phyloP scores from a whole-genome alignment of 2,797 vertebrate species.

The Pachyuromys duprasi region DNA sequence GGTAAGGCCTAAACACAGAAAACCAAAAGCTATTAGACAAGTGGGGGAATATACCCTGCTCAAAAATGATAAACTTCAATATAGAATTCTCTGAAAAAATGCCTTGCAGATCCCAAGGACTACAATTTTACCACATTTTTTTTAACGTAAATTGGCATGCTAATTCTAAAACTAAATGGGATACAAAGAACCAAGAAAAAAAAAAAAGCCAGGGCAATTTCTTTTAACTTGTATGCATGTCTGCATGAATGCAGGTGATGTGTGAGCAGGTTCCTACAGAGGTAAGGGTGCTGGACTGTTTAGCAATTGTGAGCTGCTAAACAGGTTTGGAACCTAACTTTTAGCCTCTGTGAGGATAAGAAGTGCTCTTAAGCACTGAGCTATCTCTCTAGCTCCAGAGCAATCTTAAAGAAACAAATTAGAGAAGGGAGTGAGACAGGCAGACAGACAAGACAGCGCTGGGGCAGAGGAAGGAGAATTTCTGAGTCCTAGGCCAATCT shows the following conservation, averaged over 20 bases:
- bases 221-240: not conserved
- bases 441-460: not conserved
- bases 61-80: not conserved
- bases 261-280: not conserved
- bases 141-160: not conserved
- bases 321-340: not conserved
- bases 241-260: not conserved
- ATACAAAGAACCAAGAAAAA: conserved; percentile 40
- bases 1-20: not conserved
- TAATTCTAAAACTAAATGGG: conserved; percentile 59
- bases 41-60: not conserved
- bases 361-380: not conserved
- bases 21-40: conserved; percentile 32
- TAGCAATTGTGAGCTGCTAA: not conserved
- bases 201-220: conserved; percentile 20
- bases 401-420: not conserved
- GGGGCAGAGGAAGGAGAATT: not conserved
- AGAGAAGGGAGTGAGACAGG: not conserved
- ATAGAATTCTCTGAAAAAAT: not conserved
- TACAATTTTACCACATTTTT: conserved; percentile 15
- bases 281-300: not conserved
- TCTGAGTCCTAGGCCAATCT: not conserved
- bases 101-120: not conserved
- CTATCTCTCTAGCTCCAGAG: not conserved
- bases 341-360: not conserved